Evolutionary conservation across 2,113 vertebrate species (phyloP).

Genomic region (Eurypyga helias): DNA sequence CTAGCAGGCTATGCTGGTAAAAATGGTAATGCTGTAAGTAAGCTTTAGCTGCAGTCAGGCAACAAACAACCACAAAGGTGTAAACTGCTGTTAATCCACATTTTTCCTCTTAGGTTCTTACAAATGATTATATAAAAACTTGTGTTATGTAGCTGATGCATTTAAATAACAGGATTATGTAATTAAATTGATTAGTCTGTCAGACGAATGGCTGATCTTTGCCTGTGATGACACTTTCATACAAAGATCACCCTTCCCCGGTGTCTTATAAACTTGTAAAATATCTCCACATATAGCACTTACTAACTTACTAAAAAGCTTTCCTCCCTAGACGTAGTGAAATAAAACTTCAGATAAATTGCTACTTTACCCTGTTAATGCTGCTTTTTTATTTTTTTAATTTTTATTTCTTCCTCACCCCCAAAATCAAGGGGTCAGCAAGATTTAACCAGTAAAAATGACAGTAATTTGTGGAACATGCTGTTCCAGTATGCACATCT

Average conservation of each 20-base stretch:
- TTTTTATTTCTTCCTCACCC: background rate
- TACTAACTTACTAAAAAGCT: background rate
- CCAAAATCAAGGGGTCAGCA: background rate
- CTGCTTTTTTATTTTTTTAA: background rate
- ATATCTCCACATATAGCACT: background rate
- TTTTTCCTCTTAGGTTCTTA: background rate
- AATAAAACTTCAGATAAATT: background rate
- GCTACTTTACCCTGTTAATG: background rate
- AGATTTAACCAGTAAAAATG: background rate
- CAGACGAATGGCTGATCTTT: background rate
- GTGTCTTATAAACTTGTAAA: background rate
- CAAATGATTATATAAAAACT: background rate
- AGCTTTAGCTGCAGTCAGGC: background rate
- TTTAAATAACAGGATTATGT: background rate
- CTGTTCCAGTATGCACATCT: background rate
- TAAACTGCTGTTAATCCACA: background rate
- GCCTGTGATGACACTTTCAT: background rate
- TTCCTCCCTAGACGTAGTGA: background rate
- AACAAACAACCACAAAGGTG: background rate
- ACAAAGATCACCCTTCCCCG: background rate
- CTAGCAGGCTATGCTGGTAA: background rate
- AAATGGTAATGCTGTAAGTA: background rate
- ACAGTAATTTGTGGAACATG: background rate
- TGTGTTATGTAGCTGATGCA: background rate
- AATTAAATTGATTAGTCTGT: background rate